Evolutionary conservation across 2,888 invertebrate genomes (phyloP).

Genomic region (Adelognathus sp.): DNA sequence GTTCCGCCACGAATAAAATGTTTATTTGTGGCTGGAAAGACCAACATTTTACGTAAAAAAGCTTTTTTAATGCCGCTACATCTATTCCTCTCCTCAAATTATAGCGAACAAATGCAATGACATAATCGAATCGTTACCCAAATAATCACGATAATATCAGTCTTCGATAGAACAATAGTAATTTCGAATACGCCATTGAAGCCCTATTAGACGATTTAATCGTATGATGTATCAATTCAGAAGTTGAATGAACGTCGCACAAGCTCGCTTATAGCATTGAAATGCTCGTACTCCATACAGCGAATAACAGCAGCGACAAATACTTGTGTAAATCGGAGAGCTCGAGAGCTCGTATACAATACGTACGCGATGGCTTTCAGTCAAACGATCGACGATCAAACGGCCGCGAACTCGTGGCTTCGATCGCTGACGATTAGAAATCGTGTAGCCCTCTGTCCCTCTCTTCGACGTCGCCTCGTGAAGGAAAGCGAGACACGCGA

Average conservation of each 20-base stretch:
- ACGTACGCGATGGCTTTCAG: conserved; percentile 7
- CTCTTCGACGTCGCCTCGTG: neutral
- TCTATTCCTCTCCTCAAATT: too few relatives aligned
- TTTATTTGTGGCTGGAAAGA: too few relatives aligned
- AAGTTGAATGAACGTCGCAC: conserved; percentile 12
- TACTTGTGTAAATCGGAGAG: neutral
- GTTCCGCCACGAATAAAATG: too few relatives aligned
- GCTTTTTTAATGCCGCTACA: too few relatives aligned
- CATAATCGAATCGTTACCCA: neutral
- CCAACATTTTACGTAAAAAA: too few relatives aligned
- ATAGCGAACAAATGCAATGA: too few relatives aligned
- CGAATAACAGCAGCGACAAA: neutral
- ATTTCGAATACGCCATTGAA: neutral
- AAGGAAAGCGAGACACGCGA: conserved; percentile 17
- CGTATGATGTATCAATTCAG: conserved; percentile 36
- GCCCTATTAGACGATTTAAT: conserved; percentile 4
- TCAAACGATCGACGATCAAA: conserved; percentile 22
- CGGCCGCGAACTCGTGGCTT: neutral
- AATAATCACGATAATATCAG: neutral
- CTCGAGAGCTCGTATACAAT: neutral
- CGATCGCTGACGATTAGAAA: conserved; percentile 35
- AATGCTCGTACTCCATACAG: neutral
- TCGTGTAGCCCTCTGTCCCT: too few relatives aligned
- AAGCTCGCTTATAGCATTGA: neutral
- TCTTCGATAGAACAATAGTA: conserved; percentile 4